phyloP scores from a whole-genome alignment of 2,797 vertebrate genomes.

The Eulemur coronatus region DNA sequence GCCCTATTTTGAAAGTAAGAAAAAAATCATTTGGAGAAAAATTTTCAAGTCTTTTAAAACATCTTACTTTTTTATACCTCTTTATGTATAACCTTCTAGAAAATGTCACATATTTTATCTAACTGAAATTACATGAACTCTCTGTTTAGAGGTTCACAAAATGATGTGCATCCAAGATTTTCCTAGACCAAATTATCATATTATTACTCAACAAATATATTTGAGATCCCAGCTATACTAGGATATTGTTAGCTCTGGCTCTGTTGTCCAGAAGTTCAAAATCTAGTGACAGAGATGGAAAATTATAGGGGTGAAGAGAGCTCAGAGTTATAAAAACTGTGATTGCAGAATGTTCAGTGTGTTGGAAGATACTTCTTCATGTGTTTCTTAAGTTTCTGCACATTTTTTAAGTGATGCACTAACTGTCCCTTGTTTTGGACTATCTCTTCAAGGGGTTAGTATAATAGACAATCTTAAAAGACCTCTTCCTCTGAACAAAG shows the following conservation, averaged over 20 bases:
- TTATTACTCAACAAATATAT: not conserved
- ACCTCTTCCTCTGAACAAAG: not conserved
- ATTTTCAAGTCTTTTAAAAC: not conserved
- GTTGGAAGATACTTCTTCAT: not conserved
- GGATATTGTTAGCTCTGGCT: not conserved
- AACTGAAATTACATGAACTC: slow-evolving; percentile 1
- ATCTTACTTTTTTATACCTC: not conserved
- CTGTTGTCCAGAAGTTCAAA: slow-evolving; percentile 46
- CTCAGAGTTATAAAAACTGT: slow-evolving; percentile 10
- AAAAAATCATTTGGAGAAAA: not conserved
- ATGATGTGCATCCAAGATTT: not conserved
- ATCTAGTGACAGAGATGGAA: not conserved
- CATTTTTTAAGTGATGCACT: not conserved
- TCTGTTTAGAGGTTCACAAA: not conserved
- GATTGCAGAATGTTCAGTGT: not conserved
- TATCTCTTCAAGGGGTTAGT: not conserved
- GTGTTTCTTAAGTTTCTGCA: not conserved
- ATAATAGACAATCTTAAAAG: not conserved
- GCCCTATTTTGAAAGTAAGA: not conserved
- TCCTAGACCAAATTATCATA: not conserved
- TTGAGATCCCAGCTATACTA: not conserved
- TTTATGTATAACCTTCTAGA: not conserved
- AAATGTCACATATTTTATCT: not conserved
- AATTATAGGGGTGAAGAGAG: not conserved
- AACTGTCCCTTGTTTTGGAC: not conserved